Evolutionary conservation across 2,797 vertebrate genomes (phyloP).

Genomic region (Takifugu ocellatus): DNA sequence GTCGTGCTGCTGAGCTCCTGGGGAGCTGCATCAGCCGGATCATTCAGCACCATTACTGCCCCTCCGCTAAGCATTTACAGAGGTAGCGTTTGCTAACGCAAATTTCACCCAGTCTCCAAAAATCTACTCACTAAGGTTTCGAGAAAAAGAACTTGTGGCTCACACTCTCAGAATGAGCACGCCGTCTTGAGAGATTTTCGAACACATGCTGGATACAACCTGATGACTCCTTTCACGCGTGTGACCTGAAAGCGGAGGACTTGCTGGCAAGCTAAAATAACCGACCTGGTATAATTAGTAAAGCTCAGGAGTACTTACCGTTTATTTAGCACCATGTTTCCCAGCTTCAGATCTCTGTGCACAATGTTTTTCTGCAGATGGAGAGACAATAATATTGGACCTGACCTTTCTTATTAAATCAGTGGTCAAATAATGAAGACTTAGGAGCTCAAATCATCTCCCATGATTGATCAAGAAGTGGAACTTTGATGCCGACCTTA

Average conservation of each 20-base stretch:
- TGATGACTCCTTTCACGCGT: constrained; percentile 19
- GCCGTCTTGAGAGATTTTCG: constrained; percentile 49
- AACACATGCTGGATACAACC: constrained; percentile 32
- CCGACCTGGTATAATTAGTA: constrained; percentile 11
- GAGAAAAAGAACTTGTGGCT: constrained; percentile 32
- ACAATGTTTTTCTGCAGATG: constrained; percentile 96
- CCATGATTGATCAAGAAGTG: no score
- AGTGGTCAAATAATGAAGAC: constrained; percentile 3
- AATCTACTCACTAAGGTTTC: constrained; percentile 1
- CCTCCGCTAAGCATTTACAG: constrained; percentile 40
- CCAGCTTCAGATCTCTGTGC: constrained; percentile 98
- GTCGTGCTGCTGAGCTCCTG: constrained; percentile 26
- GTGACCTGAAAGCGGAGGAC: constrained; percentile 20
- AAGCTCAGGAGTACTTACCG: constrained; percentile 75
- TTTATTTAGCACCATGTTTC: constrained; percentile 99
- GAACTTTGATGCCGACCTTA: constrained; percentile 77
- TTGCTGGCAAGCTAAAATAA: constrained; percentile 38
- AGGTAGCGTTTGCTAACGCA: constrained; percentile 13
- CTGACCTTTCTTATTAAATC: constrained; percentile 38
- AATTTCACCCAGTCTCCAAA: constrained; percentile 18
- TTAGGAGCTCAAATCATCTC: no score
- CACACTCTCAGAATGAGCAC: constrained; percentile 46
- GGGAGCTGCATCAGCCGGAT: background rate
- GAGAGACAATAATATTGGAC: constrained; percentile 28
- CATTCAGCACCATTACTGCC: background rate